Percentiles rank a stretch among this genome's conserved stretches.
Evolutionary conservation across 2,888 invertebrate genomes (phyloP).

Genomic region (Agrotis puta): DNA sequence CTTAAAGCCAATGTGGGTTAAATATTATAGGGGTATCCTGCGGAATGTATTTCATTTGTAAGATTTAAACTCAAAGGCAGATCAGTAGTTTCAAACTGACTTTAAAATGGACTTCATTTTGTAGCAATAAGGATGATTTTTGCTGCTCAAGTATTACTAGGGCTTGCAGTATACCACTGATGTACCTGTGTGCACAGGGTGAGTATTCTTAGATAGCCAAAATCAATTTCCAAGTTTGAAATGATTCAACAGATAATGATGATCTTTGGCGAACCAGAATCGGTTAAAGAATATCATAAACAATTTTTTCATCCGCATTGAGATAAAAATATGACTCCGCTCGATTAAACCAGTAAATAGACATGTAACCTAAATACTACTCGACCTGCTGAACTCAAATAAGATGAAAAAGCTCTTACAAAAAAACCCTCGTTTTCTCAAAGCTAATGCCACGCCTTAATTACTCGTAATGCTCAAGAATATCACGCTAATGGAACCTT

Average conservation of each 20-base stretch:
- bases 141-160: too few relatives aligned
- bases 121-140: too few relatives aligned
- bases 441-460: conserved; percentile 37
- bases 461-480: conserved; percentile 39
- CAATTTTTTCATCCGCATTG: neutral
- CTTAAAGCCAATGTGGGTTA: neutral
- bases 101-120: too few relatives aligned
- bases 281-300: neutral
- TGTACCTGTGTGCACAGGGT: too few relatives aligned
- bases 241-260: neutral
- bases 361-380: conserved; percentile 19
- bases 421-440: conserved; percentile 43
- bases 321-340: neutral
- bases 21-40: neutral
- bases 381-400: conserved; percentile 43
- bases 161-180: too few relatives aligned
- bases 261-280: neutral
- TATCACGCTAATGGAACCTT: conserved; percentile 36
- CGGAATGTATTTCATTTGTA: neutral
- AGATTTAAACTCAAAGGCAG: too few relatives aligned
- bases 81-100: too few relatives aligned
- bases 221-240: neutral
- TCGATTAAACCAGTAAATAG: conserved; percentile 3
- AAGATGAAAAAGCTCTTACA: conserved; percentile 3
- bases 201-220: neutral